Base-by-base conservation (phyloP, 2,888 invertebrate species). In the Crioceris asparagi region DNA sequence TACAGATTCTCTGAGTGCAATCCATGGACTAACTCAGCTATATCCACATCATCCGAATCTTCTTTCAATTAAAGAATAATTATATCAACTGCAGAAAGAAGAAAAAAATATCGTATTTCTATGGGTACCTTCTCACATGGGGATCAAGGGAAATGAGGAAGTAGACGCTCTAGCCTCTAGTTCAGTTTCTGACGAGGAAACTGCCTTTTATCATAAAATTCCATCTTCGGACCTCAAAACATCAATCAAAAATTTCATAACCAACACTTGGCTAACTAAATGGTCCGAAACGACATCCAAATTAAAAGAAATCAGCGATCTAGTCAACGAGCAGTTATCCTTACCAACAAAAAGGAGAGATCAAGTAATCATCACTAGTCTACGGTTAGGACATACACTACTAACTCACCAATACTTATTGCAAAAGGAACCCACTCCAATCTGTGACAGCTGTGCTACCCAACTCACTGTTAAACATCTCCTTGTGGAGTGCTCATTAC, bases 41-140 rank as follows among this genome's bases (percentile, higher is more conserved):
- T 32, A 32, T 19, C 10, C 4, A 10, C 11, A 18, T 3, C 17
- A 31, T 11, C 17, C 16, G 8, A 16, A 7, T 4, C n/a, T 31
- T 3, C 8, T 10, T 3, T 16, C 6, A 3, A 31, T 31, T 11
- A 31, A 31, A 6, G 31, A 16, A 16, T 17, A 4, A 10, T 8
- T 31, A 31, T 17, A 31, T 11, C 15, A 31, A 3, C 17, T 16
- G 15, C 15, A 7, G 6, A 31, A 16, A 2, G 6, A 4, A 10
- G 17, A 18, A 14, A 17, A 32, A 11, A 19, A 32, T 18, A 18
- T 32, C 2, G 19, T 11, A 14, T 5, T 32, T 18, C n/a, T 16
- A 18, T 32, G 32, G 32, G 32, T 32, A 14, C 32, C 32, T n/a
- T 12, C 32, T 18, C 32, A 32, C 12, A 6, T 17, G 3, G 31